Percentiles rank a stretch among this genome's conserved stretches.
Conservation (phyloP, 2,797 vertebrate genomes). For the Acrocephalus scirpaceus region DNA sequence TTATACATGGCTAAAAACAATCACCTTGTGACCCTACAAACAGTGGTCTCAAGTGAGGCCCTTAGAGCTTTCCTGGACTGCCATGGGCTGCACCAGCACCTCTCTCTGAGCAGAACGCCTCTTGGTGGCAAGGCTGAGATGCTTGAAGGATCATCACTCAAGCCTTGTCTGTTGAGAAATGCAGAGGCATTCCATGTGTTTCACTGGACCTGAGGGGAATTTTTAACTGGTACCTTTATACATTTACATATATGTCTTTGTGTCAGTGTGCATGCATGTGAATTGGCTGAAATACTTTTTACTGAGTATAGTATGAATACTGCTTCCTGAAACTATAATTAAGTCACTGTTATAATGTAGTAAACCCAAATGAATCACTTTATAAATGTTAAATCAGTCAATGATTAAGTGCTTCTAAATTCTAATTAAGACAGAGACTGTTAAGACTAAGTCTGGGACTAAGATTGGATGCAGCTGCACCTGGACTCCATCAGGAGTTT, state of each 20-base stretch:
- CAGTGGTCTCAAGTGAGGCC: background rate
- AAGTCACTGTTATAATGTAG: background rate
- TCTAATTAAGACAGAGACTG: background rate
- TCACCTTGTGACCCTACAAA: background rate
- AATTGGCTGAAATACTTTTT: background rate
- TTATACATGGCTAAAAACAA: background rate
- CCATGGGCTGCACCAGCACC: background rate
- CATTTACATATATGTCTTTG: background rate
- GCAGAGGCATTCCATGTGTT: background rate
- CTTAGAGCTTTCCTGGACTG: background rate
- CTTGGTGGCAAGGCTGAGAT: background rate
- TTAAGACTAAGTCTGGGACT: background rate
- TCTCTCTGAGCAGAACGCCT: background rate
- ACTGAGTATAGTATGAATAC: background rate
- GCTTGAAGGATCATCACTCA: fast-evolving
- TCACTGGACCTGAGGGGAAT: background rate
- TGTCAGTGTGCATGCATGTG: background rate
- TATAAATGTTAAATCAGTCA: background rate
- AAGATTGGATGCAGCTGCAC: background rate
- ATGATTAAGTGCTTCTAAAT: background rate
- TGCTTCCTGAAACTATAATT: background rate
- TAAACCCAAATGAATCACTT: background rate
- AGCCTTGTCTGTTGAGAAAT: background rate
- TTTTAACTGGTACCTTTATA: background rate
- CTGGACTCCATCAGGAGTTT: background rate